Base-by-base conservation (phyloP, 2,888 invertebrate genomes). In the Cremastobaeus sp. region DNA sequence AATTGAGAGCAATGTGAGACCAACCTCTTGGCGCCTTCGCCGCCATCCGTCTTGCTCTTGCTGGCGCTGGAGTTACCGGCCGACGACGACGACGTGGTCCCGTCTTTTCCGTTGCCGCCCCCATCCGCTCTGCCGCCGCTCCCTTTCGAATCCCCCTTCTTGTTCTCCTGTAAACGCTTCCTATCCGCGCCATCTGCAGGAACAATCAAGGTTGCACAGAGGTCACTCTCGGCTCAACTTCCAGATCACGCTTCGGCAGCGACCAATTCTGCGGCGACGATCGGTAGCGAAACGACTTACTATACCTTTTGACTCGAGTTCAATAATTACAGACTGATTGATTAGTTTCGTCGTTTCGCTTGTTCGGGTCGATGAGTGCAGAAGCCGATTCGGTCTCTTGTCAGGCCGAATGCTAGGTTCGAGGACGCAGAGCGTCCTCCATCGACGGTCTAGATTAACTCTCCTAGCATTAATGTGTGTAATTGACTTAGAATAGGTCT, bases 31-130 rank as follows among this genome's bases (percentile, higher is more conserved):
- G 91, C 83, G 90, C 90, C 86, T 73, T 86, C 87, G 78, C 83
- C 80, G 83, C 91, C 90, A 81, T 90, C 90, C 84, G 90, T 90
- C 83, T 90, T 90, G 86, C 90, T 92, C 87, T 90, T 91, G 78
- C 89, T 89, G 84, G 84, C 85, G 71, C 81, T 73, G 78, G 89
- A 90, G 77, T 72, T 89, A 88, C 80, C 78, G 11, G 76, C 64
- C 28, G 79, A 77, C 39, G 82, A 77, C 62, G 77, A 78, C 39
- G 82, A 77, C 54, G 77, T 76, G 34, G 77, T 78, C 64, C 81
- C 80, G 66, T 83, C 83, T 82, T 85, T 84, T 82, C 80, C 82
- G 80, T 81, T 78, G 81, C 78, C 79, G 69, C 83, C 81, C 75
- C 82, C 81, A 74, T 86, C 87, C 78, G 82, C 84, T 83, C 86